Percentiles rank a stretch among this genome's conserved stretches.
phyloP scores from a whole-genome alignment of 2,797 vertebrate genomes.

The Scleropages formosus region DNA sequence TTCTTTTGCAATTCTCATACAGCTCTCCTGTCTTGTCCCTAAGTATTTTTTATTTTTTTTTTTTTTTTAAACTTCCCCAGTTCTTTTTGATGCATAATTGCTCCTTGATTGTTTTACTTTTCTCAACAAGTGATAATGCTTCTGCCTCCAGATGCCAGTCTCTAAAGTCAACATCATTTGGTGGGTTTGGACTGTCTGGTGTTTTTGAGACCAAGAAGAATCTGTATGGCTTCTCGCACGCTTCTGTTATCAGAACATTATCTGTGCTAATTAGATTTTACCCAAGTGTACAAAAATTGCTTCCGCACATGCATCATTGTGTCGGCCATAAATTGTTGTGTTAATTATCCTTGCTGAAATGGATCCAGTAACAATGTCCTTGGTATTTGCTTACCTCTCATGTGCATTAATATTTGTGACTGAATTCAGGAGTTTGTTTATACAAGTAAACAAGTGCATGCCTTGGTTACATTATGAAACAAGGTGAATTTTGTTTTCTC shows the following conservation, averaged over 20 bases:
- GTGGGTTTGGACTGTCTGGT: constrained; percentile 15
- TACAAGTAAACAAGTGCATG: neutral
- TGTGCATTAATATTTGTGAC: neutral
- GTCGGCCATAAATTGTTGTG: constrained; percentile 15
- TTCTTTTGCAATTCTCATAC: constrained; percentile 35
- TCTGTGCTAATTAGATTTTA: constrained; percentile 27
- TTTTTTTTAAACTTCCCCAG: no score
- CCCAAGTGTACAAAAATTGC: constrained; percentile 14
- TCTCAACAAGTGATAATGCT: constrained; percentile 44
- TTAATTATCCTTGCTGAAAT: constrained; percentile 25
- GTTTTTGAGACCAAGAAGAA: constrained; percentile 20
- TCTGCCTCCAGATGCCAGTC: constrained; percentile 23
- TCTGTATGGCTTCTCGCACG: neutral
- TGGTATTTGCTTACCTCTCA: neutral
- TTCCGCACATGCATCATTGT: constrained; percentile 1
- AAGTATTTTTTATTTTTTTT: constrained; percentile 31
- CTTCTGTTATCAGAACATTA: constrained; percentile 28
- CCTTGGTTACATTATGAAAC: no score
- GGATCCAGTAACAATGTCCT: neutral
- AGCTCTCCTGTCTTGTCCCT: constrained; percentile 35
- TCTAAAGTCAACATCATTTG: constrained; percentile 35
- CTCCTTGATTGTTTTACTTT: constrained; percentile 44
- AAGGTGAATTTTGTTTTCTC: no score
- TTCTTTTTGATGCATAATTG: constrained; percentile 34
- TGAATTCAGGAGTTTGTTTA: neutral